Percentiles rank a stretch among this genome's conserved stretches.
Evolutionary conservation across 2,888 invertebrate genomes (phyloP).

Genomic region (Drosophila mimica): DNA sequence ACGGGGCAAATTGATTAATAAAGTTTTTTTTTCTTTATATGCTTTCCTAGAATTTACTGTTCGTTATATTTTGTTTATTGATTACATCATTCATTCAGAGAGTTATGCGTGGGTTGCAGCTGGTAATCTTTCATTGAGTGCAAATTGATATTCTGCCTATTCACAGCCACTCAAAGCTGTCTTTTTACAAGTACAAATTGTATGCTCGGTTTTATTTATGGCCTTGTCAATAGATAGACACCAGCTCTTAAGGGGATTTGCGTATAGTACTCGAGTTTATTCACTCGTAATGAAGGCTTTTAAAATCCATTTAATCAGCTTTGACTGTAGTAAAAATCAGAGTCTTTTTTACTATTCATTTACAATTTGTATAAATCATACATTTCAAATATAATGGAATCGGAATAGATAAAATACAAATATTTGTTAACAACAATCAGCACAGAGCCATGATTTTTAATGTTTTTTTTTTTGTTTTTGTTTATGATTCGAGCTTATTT

Average conservation of each 20-base stretch:
- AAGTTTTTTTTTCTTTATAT: constrained; percentile 27
- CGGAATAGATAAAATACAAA: neutral
- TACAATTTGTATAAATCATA: neutral
- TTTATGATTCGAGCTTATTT: neutral
- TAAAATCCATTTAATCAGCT: constrained; percentile 8
- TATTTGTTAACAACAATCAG: neutral
- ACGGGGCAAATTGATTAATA: constrained; percentile 35
- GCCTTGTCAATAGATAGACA: constrained; percentile 5
- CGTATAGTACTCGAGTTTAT: constrained; percentile 5
- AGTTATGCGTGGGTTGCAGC: neutral
- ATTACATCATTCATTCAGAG: constrained; percentile 2
- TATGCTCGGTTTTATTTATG: constrained; percentile 32
- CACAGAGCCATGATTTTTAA: neutral
- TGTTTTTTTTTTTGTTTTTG: neutral
- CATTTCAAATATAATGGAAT: neutral
- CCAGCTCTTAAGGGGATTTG: neutral
- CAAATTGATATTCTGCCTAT: constrained; percentile 21
- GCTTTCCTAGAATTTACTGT: constrained; percentile 18
- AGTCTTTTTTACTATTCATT: neutral
- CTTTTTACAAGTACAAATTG: constrained; percentile 11
- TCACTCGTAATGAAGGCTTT: neutral
- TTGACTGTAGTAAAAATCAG: neutral
- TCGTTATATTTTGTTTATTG: constrained; percentile 14
- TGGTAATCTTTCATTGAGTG: constrained; percentile 9
- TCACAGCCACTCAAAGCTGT: constrained; percentile 15